Evolutionary conservation across 2,888 invertebrate genomes (phyloP).

Genomic region (Hoplodrina blanda): DNA sequence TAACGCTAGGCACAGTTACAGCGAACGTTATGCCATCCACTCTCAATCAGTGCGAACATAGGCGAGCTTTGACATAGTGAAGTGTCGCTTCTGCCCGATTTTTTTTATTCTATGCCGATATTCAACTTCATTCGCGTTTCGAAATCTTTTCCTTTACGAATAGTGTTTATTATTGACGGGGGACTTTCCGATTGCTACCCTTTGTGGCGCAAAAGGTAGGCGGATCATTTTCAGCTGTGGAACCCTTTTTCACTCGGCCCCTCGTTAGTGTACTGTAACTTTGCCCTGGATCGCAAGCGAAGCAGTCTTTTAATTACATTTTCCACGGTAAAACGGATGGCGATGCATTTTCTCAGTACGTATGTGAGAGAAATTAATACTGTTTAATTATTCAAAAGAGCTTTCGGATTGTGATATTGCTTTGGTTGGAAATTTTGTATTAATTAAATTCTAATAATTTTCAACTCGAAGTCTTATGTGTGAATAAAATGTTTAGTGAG

Average conservation of each 20-base stretch:
- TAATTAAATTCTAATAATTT: not conserved
- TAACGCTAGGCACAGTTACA: no score
- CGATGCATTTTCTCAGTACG: constrained; percentile 44
- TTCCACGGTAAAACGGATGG: constrained; percentile 29
- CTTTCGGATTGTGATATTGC: constrained; percentile 6
- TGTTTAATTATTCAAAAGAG: constrained; percentile 47
- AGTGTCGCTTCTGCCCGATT: not conserved
- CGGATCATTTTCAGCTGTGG: constrained; percentile 47
- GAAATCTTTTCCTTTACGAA: constrained; percentile 46
- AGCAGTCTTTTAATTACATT: constrained; percentile 55
- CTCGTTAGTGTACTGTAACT: constrained; percentile 55
- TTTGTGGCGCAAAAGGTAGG: constrained; percentile 47
- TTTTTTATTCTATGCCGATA: not conserved
- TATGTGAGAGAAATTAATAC: constrained; percentile 48
- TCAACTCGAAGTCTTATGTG: not conserved
- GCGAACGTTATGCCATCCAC: no score
- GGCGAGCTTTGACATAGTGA: not conserved
- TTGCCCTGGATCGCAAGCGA: constrained; percentile 19
- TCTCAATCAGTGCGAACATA: no score
- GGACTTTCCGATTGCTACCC: constrained; percentile 53
- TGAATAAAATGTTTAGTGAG: not conserved
- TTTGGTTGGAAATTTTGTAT: not conserved
- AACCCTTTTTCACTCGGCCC: constrained; percentile 43
- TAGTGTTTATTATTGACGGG: constrained; percentile 55
- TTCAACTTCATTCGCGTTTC: not conserved